Evolutionary conservation across 2,797 vertebrate genomes (phyloP).

Genomic region (Hemibagrus guttatus): DNA sequence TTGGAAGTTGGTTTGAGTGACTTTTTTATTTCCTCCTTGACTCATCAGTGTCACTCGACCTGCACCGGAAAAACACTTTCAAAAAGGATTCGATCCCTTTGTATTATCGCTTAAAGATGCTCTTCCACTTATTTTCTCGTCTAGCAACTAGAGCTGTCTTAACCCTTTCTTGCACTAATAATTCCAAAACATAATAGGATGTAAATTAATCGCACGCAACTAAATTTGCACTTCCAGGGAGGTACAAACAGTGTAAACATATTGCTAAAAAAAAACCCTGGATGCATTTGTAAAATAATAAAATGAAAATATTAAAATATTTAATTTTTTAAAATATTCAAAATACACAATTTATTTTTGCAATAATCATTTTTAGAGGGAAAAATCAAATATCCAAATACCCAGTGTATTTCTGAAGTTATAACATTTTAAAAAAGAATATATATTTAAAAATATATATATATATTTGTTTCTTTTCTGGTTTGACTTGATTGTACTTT

Average conservation of each 20-base stretch:
- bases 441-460: not conserved
- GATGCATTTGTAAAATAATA: not conserved
- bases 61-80: not conserved
- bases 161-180: not conserved
- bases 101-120: not conserved
- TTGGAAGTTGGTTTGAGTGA: not conserved
- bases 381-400: not conserved
- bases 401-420: not conserved
- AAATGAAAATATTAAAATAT: too few relatives aligned
- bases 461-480: not conserved
- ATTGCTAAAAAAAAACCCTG: not conserved
- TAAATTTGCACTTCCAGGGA: not conserved
- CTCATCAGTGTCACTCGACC: not conserved
- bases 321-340: not conserved
- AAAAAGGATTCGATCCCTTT: not conserved
- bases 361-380: not conserved
- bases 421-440: not conserved
- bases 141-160: not conserved
- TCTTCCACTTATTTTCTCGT: not conserved
- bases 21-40: too few relatives aligned
- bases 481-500: not conserved
- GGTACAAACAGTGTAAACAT: not conserved
- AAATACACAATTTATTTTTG: not conserved
- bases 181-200: not conserved
- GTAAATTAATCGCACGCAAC: not conserved